Conservation (phyloP, 92 coral and sea anemone species). For the Porites evermanni region DNA sequence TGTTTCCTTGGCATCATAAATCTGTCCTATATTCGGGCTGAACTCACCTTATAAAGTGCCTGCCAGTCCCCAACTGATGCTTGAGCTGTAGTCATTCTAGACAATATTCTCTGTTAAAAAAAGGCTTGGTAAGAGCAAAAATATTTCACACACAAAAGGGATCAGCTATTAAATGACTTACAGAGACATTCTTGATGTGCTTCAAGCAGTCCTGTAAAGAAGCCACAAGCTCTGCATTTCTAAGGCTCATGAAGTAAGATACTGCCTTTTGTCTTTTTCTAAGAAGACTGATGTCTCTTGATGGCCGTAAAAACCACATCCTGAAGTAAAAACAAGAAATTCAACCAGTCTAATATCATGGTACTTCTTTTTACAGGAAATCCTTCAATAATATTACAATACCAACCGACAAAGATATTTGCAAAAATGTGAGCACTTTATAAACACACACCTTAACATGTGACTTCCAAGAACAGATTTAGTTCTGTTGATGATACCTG, state of each 20-base stretch:
- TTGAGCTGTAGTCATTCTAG: constrained; percentile 95
- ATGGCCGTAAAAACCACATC: constrained; percentile 97
- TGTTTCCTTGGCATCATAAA: too few species aligned
- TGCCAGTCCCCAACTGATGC: constrained; percentile 99
- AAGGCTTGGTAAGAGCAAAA: too few species aligned
- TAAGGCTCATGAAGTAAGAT: constrained; percentile 75
- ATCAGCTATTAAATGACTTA: constrained; percentile 36
- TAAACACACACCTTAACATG: constrained; percentile 74
- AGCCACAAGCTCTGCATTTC: constrained; percentile 86
- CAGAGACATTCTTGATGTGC: constrained; percentile 92
- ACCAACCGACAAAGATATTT: too few species aligned
- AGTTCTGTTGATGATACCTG: constrained; percentile 92
- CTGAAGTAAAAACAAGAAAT: constrained; percentile 43
- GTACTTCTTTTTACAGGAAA: too few species aligned
- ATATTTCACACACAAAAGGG: not conserved
- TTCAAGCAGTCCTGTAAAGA: constrained; percentile 94
- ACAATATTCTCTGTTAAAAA: constrained; percentile 77
- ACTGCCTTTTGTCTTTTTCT: constrained; percentile 95
- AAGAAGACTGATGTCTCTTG: constrained; percentile 74
- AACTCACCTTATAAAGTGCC: constrained; percentile 87
- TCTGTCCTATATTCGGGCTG: not conserved
- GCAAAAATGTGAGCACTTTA: too few species aligned
- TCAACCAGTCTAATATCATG: too few species aligned
- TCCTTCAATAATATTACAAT: too few species aligned
- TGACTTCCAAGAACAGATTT: constrained; percentile 88